A percentile compares a stretch with the other conserved stretches of the same genome.
Conservation (phyloP, 2,888 invertebrate genomes). For the Parnassius mnemosyne region DNA sequence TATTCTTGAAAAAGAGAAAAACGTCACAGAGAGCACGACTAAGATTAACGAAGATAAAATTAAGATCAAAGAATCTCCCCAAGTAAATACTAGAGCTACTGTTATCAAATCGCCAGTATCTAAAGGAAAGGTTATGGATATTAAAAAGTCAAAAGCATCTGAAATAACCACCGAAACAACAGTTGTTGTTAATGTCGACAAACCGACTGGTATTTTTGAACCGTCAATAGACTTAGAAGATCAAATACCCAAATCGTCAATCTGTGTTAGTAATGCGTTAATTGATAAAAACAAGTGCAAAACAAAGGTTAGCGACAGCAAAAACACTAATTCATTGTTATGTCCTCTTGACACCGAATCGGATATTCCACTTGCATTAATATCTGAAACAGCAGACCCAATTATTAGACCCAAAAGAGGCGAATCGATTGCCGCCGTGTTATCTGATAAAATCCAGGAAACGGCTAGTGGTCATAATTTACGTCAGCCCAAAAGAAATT, state of each 20-base stretch:
- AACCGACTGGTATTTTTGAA: conserved; percentile 86
- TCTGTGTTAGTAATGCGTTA: conserved; percentile 64
- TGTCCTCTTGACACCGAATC: conserved; percentile 65
- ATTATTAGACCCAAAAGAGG: conserved; percentile 68
- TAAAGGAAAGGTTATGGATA: conserved; percentile 71
- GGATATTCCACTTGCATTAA: conserved; percentile 65
- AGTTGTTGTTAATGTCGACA: conserved; percentile 68
- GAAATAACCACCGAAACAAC: conserved; percentile 50
- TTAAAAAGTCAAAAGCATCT: conserved; percentile 62
- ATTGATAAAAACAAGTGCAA: conserved; percentile 66
- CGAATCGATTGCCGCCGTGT: conserved; percentile 71
- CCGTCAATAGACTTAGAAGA: conserved; percentile 85
- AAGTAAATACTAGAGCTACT: conserved; percentile 75
- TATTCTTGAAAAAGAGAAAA: conserved; percentile 71
- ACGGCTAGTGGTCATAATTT: conserved; percentile 69
- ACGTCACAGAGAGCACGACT: conserved; percentile 42
- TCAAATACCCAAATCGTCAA: conserved; percentile 81
- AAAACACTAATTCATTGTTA: conserved; percentile 49
- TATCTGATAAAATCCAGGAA: conserved; percentile 75
- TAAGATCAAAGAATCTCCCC: conserved; percentile 59
- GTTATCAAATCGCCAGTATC: conserved; percentile 81
- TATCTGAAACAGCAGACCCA: conserved; percentile 65
- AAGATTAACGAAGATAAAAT: conserved; percentile 57
- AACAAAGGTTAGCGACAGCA: conserved; percentile 47
- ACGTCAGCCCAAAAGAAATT: conserved; percentile 69